Evolutionary conservation across 2,113 vertebrate genomes (phyloP).

Genomic region (Chlamydotis undulata): DNA sequence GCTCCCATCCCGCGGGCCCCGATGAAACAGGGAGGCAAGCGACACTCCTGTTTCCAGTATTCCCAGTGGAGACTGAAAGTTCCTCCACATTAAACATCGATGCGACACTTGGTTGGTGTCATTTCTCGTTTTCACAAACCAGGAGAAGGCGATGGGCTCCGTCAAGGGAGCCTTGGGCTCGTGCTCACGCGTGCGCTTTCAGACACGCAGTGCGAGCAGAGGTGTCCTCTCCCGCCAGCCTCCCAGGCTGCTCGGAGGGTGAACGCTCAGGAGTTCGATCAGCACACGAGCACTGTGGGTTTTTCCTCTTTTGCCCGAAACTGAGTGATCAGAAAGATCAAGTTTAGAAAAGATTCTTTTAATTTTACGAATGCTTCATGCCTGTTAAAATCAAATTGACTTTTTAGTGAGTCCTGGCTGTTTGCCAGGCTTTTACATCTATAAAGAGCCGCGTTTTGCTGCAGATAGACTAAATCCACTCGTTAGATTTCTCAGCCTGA

Average conservation of each 20-base stretch:
- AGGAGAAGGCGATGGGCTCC: neutral
- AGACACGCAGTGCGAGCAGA: rapidly evolving
- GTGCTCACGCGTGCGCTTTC: rapidly evolving
- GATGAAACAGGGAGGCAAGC: neutral
- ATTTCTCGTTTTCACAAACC: too few relatives aligned
- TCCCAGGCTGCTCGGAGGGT: neutral
- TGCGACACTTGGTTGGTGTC: neutral
- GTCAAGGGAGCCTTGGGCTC: rapidly evolving
- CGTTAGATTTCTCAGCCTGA: conserved; percentile 50
- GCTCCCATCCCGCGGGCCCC: rapidly evolving
- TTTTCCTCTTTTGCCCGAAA: conserved; percentile 7
- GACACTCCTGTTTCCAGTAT: neutral
- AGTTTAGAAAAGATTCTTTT: conserved; percentile 31
- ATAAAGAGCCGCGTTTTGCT: conserved; percentile 21
- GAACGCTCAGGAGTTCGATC: neutral
- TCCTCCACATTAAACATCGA: neutral
- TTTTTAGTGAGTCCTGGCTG: conserved; percentile 32
- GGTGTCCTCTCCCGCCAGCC: neutral
- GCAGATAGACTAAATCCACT: conserved; percentile 45
- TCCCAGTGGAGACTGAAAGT: neutral
- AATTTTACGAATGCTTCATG: conserved; percentile 14
- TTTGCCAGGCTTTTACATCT: conserved; percentile 37
- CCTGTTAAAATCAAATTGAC: conserved; percentile 65
- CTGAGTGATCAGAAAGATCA: neutral
- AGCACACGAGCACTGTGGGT: neutral